Base-by-base conservation (phyloP, 2,888 invertebrate genomes). In the Anoncus sp. region DNA sequence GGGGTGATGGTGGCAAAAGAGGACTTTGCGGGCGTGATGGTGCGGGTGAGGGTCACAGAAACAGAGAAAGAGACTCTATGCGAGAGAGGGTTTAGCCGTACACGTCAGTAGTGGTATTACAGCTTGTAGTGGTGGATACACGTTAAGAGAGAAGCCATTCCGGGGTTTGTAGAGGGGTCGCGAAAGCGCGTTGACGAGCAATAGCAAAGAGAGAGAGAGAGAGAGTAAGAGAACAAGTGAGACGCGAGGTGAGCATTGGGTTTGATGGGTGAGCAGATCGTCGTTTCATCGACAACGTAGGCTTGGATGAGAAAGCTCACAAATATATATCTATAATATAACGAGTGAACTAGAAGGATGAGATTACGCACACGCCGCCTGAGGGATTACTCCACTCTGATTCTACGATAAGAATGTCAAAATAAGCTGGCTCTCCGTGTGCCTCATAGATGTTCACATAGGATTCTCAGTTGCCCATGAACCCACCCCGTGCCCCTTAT, bases 371-470 rank as follows among this genome's bases (percentile, higher is more conserved):
- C 84, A 84, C 87, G 85, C 87, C 86, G 88, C 87, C 88, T 87
- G 85, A 84, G 88, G 89, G 90, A 90, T 90, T 89, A 90, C 88
- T 85, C 83, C 87, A 87, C 88, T 89, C 87, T 85, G 89, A 90
- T 89, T 89, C 87, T 86, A 82, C 87, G 90, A 90, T 90, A 90
- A 90, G 90, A 90, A 90, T 90, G 89, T 90, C 89, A 89, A 89
- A 90, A 90, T 90, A 90, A 89, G 89, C 88, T 85, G 85, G 83
- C 83, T 87, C 84, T 85, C 84, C n/a, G 75, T 81, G 47, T 20
- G 10, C 20, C 35, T 47, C 22, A 22, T 45, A 40, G 43, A 43
- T 35, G 71, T 67, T 71, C 22, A 40, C 47, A 31, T 27, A 49
- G 63, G 38, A 5, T 47, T 24, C 20, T 59, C 51, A 22, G 49